Evolutionary conservation across 1,140 invertebrate species (phyloP).

Genomic region (Cataglyphis hispanica): DNA sequence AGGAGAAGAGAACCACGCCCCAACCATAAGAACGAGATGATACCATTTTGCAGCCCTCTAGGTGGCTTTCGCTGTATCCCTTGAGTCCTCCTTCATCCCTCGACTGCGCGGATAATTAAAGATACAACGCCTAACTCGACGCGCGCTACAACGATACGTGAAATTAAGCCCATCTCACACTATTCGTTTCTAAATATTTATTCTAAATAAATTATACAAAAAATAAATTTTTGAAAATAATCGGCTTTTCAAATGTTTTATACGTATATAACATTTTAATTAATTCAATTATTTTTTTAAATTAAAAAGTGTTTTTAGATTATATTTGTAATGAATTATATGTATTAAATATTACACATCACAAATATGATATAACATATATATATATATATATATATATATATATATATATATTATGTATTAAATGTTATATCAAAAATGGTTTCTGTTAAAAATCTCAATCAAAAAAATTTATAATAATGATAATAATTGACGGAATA

Average conservation of each 20-base stretch:
- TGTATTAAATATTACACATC: neutral
- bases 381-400: neutral
- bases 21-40: slow-evolving; percentile 80
- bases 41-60: slow-evolving; percentile 76
- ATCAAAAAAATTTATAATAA: neutral
- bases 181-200: neutral
- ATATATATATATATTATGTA: neutral
- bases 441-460: neutral
- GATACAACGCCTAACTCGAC: slow-evolving; percentile 79
- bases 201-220: neutral
- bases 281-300: neutral
- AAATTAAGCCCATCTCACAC: slow-evolving; percentile 36
- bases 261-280: neutral
- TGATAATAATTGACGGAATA: neutral
- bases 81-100: slow-evolving; percentile 65
- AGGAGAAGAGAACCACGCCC: slow-evolving; percentile 77
- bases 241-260: neutral
- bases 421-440: neutral
- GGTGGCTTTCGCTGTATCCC: slow-evolving; percentile 69
- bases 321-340: neutral
- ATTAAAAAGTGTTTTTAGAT: neutral
- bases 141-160: slow-evolving; percentile 34
- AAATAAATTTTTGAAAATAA: neutral
- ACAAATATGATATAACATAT: neutral
- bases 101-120: slow-evolving; percentile 81